phyloP scores from a whole-genome alignment of 2,888 invertebrate genomes.

The Polyploca ridens region DNA sequence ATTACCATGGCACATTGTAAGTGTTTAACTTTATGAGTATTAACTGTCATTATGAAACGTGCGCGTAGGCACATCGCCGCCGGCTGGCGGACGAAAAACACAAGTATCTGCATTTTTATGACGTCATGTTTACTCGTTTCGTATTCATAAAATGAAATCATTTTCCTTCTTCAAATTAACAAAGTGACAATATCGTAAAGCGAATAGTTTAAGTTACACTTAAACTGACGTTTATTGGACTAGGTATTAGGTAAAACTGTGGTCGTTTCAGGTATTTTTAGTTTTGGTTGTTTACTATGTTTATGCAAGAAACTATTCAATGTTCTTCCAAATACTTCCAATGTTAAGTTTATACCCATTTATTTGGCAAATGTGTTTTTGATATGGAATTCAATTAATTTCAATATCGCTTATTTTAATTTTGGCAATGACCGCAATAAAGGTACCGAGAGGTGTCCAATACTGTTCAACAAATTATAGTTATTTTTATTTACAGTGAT shows the following conservation, averaged over 20 bases:
- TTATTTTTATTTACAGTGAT: background rate
- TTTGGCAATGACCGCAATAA: conserved; percentile 7
- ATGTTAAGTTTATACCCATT: background rate
- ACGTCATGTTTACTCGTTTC: conserved; percentile 6
- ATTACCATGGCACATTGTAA: conserved; percentile 24
- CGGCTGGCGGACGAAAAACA: conserved; percentile 21
- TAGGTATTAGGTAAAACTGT: background rate
- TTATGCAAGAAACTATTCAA: background rate
- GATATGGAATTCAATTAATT: conserved; percentile 2
- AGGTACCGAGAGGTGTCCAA: background rate
- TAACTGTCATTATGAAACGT: conserved; percentile 37
- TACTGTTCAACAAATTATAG: background rate
- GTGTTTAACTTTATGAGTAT: conserved; percentile 35
- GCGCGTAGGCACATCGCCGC: conserved; percentile 41
- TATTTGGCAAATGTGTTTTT: background rate
- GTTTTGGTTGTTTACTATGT: background rate
- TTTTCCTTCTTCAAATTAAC: conserved; percentile 13
- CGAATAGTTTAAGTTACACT: background rate
- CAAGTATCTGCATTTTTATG: conserved; percentile 4
- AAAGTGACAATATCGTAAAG: conserved; percentile 7
- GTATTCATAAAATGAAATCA: conserved; percentile 1
- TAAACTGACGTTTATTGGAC: background rate
- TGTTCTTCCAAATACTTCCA: background rate
- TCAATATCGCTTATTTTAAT: background rate
- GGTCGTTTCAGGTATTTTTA: background rate